A percentile compares a stretch with the other conserved stretches of the same genome.
Conservation (phyloP, 2,888 invertebrate genomes). For the Crossocerus cetratus region DNA sequence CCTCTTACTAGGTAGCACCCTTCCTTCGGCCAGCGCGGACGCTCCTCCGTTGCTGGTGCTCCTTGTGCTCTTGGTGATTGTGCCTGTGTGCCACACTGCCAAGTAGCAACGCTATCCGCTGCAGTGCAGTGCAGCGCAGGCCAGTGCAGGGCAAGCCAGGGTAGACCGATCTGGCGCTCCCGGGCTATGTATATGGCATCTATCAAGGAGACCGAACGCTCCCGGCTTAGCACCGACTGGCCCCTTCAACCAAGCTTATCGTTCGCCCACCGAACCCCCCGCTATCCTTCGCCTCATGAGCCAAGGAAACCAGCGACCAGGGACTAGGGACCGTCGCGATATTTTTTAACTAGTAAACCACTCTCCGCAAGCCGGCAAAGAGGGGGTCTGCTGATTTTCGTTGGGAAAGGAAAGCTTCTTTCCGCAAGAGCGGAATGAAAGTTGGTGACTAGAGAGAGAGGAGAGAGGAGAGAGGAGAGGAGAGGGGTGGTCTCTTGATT, state of each 20-base stretch:
- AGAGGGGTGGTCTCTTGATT: constrained; percentile 1
- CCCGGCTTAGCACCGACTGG: constrained; percentile 58
- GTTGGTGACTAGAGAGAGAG: constrained; percentile 13
- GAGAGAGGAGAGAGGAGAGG: too few species aligned
- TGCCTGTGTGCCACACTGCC: too few species aligned
- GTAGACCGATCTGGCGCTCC: constrained; percentile 21
- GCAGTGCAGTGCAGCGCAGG: too few species aligned
- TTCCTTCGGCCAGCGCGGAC: not conserved
- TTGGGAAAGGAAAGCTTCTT: constrained; percentile 47
- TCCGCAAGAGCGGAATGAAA: constrained; percentile 11
- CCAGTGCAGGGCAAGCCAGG: too few species aligned
- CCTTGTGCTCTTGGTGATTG: too few species aligned
- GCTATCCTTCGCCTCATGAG: not conserved
- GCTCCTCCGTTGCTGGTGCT: too few species aligned
- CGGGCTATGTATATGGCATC: constrained; percentile 49
- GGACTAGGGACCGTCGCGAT: too few species aligned
- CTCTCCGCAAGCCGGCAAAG: constrained; percentile 31
- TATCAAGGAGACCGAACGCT: constrained; percentile 54
- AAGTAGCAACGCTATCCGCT: too few species aligned
- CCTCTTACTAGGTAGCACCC: not conserved
- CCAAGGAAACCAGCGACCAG: constrained; percentile 23
- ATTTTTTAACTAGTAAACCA: constrained; percentile 56
- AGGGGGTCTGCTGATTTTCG: constrained; percentile 60
- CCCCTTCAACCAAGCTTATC: constrained; percentile 62
- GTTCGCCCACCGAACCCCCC: constrained; percentile 36